Evolutionary conservation across 2,113 vertebrate genomes (phyloP), one percentile per base, ranked within the genome.

Genomic region (Alligator mississippiensis): DNA sequence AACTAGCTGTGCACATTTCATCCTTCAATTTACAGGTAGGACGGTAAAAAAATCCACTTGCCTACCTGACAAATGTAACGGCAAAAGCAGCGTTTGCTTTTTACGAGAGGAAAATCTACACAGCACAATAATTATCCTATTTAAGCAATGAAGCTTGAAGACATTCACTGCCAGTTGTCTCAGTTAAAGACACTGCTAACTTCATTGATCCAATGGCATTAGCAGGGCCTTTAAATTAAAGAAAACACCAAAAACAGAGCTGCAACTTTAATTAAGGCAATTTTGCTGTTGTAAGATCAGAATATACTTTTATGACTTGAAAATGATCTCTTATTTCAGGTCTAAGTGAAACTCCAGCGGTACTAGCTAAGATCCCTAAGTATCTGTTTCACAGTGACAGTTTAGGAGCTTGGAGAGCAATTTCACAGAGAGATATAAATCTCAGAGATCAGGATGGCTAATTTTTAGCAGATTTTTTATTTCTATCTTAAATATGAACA

Each of bases 261-360:
- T 89, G 87, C 82, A 89, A 66, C 9, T 93, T 90, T 97, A 95
- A 96, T 95, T 91, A 97, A 96, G 64, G 61, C n/a, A 92, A 62
- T 79, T 30, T 16, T 86, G 80, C 16, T 82, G 25, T 57, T 84
- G 17, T 74, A 55, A 92, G 34, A 90, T 30, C 17, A 0, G 0
- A 90, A 80, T 76, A 89, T 12, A 82, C 4, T 63, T 88, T 89
- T 80, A 88, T 47, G 60, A 47, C 58, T 92, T 80, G 58, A 88
- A 95, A 95, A 94, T 70, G 8, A 92, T 79, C 79, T 93, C 92
- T 75, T 66, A 64, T 90, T 78, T 82, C 76, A 76, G 75, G 91
- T 93, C 11, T 72, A 94, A 94, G 55, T 88, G 89, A 94, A 77
- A 83, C 76, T 91, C 83, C 82, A 63, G 64, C 75, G 79, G 55